phyloP scores from a whole-genome alignment of 2,797 vertebrate species.

The Schizopygopsis pylzovi region DNA sequence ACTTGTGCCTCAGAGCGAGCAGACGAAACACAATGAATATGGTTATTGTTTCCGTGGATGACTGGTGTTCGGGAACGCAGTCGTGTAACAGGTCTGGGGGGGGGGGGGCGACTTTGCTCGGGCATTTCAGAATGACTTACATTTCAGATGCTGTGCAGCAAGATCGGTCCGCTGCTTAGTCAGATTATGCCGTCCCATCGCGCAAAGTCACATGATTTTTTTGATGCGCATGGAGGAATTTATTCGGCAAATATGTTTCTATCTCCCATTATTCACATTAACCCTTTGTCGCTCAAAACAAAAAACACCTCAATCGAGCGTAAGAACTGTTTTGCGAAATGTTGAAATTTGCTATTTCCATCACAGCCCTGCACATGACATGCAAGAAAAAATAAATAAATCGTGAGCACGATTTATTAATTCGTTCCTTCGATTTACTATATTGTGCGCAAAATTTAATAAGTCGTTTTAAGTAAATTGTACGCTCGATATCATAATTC shows the following conservation, averaged over 20 bases:
- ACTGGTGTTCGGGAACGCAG: neutral
- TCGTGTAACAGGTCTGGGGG: neutral
- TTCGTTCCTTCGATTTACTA: too few species aligned
- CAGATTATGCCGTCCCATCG: too few species aligned
- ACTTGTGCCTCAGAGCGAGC: too few species aligned
- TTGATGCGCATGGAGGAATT: neutral
- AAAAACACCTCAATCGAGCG: neutral
- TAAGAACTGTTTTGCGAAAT: fast-evolving
- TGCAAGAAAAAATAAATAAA: too few species aligned
- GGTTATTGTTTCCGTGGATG: neutral
- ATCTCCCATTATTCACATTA: neutral
- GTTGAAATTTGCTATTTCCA: too few species aligned
- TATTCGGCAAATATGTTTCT: neutral
- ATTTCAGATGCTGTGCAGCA: neutral
- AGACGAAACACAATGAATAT: too few species aligned
- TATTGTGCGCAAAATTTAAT: too few species aligned
- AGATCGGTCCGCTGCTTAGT: neutral
- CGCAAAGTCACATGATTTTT: neutral
- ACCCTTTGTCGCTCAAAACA: neutral
- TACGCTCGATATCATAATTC: too few species aligned
- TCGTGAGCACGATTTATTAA: too few species aligned
- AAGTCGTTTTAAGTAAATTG: too few species aligned
- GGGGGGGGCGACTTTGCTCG: too few species aligned
- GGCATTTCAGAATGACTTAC: neutral
- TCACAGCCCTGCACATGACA: too few species aligned